Evolutionary conservation across 1,140 invertebrate species (phyloP).

Genomic region (Bombus balteatus): DNA sequence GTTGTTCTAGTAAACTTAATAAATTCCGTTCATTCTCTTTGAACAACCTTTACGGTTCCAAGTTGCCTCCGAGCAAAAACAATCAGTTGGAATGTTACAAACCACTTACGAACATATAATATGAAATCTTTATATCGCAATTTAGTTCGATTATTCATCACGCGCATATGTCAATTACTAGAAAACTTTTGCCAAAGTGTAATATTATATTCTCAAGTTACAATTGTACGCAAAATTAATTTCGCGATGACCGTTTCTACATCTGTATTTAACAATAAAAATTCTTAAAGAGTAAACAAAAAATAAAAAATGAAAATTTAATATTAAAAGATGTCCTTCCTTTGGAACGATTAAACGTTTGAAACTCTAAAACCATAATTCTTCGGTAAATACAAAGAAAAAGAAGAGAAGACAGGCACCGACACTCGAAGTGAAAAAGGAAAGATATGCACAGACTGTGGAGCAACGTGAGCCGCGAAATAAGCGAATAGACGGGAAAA

Average conservation of each 20-base stretch:
- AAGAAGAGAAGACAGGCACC: neutral
- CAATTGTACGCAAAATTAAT: neutral
- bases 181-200: too few relatives aligned
- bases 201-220: too few relatives aligned
- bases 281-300: neutral
- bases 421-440: neutral
- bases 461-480: constrained; percentile 4
- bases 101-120: neutral
- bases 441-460: neutral
- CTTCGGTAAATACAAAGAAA: neutral
- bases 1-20: neutral
- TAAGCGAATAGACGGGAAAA: constrained; percentile 32
- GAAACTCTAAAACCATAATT: neutral
- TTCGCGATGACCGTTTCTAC: neutral
- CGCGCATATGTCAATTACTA: neutral
- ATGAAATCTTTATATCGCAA: neutral
- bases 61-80: neutral
- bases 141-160: neutral
- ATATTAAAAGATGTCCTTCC: neutral
- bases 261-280: neutral
- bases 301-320: neutral
- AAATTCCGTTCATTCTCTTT: neutral
- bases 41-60: neutral
- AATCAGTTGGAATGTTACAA: neutral
- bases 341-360: too few relatives aligned